Evolutionary conservation across 1,140 invertebrate species (phyloP).

Genomic region (Stenopsyche tienmushanensis): DNA sequence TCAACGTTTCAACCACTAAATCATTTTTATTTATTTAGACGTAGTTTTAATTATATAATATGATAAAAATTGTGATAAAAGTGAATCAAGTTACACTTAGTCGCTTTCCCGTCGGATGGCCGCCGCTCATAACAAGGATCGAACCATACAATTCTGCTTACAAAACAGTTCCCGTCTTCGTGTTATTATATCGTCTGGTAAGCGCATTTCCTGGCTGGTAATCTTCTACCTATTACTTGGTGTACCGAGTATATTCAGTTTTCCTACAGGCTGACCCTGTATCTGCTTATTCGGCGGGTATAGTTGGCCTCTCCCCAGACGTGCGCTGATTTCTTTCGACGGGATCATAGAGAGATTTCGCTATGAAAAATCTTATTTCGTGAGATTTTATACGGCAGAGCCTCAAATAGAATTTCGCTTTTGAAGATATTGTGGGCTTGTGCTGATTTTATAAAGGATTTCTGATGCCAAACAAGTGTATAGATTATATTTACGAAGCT

Average conservation of each 20-base stretch:
- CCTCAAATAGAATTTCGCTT: slow-evolving; percentile 16
- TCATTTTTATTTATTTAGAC: too few relatives aligned
- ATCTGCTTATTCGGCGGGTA: slow-evolving; percentile 20
- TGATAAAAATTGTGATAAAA: too few relatives aligned
- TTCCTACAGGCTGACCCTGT: not conserved
- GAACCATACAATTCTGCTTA: slow-evolving; percentile 29
- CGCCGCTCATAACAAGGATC: slow-evolving; percentile 22
- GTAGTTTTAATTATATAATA: too few relatives aligned
- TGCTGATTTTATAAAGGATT: too few relatives aligned
- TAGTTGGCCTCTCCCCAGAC: slow-evolving; percentile 7
- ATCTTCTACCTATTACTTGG: slow-evolving; percentile 3
- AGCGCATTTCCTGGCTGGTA: slow-evolving; percentile 28
- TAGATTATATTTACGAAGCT: too few relatives aligned
- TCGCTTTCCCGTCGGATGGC: slow-evolving; percentile 8
- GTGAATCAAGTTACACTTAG: too few relatives aligned
- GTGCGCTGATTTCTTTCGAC: slow-evolving; percentile 25
- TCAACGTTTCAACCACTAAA: not conserved
- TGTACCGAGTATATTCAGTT: not conserved
- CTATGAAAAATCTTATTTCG: slow-evolving; percentile 20
- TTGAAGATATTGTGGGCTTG: not conserved
- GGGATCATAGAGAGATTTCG: slow-evolving; percentile 2
- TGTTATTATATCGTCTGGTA: slow-evolving; percentile 33
- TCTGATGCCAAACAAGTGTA: too few relatives aligned
- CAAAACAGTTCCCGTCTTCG: slow-evolving; percentile 31
- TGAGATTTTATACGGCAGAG: slow-evolving; percentile 16